These are phyloP conservation scores for Thyatira batis DNA, from an alignment of 2,888 invertebrate genomes.

Conservation along the genomic window DNA sequence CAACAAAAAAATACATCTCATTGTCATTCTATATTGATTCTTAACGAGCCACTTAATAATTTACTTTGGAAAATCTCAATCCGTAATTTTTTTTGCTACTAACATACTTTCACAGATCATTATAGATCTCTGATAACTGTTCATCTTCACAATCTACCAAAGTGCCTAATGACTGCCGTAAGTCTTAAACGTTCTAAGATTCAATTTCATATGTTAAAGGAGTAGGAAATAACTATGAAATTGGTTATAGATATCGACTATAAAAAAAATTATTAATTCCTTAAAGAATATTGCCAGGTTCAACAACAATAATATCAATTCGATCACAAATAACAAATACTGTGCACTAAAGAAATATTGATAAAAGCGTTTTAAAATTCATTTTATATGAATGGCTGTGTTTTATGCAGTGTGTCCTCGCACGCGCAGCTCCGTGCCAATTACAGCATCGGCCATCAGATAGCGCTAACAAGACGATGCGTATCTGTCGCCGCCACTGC, in stretches of 20 bases:
- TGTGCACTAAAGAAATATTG: slow-evolving; percentile 42
- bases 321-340: slow-evolving; percentile 3
- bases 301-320: neutral
- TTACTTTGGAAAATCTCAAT: neutral
- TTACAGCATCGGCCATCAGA: slow-evolving; percentile 77
- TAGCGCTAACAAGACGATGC: slow-evolving; percentile 80
- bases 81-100: neutral
- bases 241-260: too few species aligned
- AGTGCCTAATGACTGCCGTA: too few species aligned
- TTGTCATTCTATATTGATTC: neutral
- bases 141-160: too few species aligned
- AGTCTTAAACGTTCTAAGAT: too few species aligned
- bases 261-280: too few species aligned
- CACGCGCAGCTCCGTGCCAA: slow-evolving; percentile 69
- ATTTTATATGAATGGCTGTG: slow-evolving; percentile 40
- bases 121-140: too few species aligned
- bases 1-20: neutral
- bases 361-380: slow-evolving; percentile 49
- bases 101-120: too few species aligned
- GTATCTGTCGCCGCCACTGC: slow-evolving; percentile 55
- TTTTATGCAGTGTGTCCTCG: slow-evolving; percentile 34
- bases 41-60: neutral
- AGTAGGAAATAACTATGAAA: too few species aligned
- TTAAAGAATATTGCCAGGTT: neutral
- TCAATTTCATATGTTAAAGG: too few species aligned